Conservation (phyloP, 2,797 vertebrate genomes). For the Betta splendens region DNA sequence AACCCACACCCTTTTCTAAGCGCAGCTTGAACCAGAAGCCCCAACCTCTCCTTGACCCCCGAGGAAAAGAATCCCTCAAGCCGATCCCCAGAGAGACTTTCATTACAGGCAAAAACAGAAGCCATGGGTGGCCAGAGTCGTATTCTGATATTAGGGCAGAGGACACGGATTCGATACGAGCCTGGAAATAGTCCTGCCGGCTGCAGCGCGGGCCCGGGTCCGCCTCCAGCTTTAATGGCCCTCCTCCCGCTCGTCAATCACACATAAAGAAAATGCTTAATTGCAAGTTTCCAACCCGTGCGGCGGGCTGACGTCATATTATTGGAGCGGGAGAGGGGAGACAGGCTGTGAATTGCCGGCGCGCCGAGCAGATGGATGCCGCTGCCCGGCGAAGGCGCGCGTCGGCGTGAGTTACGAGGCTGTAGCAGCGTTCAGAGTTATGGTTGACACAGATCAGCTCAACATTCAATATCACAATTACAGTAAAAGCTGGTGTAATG, state of each 20-base stretch:
- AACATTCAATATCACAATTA: conserved; percentile 83
- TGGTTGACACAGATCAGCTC: conserved; percentile 79
- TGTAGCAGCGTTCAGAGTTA: conserved; percentile 75
- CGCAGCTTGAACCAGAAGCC: conserved; percentile 70
- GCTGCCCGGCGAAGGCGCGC: conserved; percentile 66
- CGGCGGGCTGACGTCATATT: conserved; percentile 72
- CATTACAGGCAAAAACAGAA: conserved; percentile 77
- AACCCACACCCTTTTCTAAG: conserved; percentile 73
- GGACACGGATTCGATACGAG: conserved; percentile 72
- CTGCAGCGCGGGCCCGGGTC: conserved; percentile 60
- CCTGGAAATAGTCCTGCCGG: conserved; percentile 66
- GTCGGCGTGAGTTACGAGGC: conserved; percentile 74
- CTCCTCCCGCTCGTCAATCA: conserved; percentile 76
- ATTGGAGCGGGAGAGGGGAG: conserved; percentile 64
- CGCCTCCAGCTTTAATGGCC: conserved; percentile 66
- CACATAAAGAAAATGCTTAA: conserved; percentile 76
- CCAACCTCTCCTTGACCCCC: conserved; percentile 81
- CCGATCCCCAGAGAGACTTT: conserved; percentile 76
- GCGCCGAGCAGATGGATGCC: conserved; percentile 61
- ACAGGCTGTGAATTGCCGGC: conserved; percentile 67
- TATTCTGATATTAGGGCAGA: conserved; percentile 76
- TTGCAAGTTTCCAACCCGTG: conserved; percentile 70
- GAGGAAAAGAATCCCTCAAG: conserved; percentile 74
- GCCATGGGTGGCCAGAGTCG: conserved; percentile 74
- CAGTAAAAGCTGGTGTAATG: conserved; percentile 83